Percentiles rank a stretch among this genome's conserved stretches.
These are phyloP conservation scores for Agriopis aurantiaria DNA, from an alignment of 2,888 invertebrate species.

Conservation along the genomic window DNA sequence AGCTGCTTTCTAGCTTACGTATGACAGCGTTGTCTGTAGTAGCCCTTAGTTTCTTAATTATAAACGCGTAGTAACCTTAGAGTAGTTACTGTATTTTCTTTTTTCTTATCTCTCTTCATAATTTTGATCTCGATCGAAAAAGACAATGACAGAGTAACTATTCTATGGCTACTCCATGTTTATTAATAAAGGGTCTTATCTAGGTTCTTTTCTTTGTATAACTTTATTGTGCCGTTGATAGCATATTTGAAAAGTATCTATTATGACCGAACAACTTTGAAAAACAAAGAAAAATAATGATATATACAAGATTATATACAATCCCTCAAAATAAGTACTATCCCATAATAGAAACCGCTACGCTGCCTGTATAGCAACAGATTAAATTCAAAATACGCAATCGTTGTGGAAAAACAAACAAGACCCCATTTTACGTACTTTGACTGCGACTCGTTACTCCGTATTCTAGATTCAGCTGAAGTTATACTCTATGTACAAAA, in stretches of 20 bases:
- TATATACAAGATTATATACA: slow-evolving; percentile 19
- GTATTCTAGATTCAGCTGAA: no score
- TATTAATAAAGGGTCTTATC: not conserved
- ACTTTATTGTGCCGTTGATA: not conserved
- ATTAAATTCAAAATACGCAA: slow-evolving; percentile 13
- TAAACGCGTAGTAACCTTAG: no score
- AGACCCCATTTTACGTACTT: no score
- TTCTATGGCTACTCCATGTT: no score
- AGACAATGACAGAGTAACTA: not conserved
- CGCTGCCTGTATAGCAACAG: slow-evolving; percentile 2
- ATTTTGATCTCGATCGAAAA: not conserved
- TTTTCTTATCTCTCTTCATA: no score
- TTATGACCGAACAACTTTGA: not conserved
- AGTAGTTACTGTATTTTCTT: no score
- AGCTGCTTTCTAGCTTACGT: no score
- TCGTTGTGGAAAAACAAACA: not conserved
- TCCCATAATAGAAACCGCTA: slow-evolving; percentile 5
- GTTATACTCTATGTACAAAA: no score
- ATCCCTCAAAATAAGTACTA: not conserved
- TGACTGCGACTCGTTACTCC: no score
- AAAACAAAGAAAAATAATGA: not conserved
- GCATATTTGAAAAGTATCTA: not conserved
- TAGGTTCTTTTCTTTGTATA: not conserved
- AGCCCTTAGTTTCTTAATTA: no score
- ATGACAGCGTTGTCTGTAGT: no score